Percentiles rank a stretch among this genome's conserved stretches.
phyloP scores from a whole-genome alignment of 2,797 vertebrate genomes.

The Malacoraja senta region DNA sequence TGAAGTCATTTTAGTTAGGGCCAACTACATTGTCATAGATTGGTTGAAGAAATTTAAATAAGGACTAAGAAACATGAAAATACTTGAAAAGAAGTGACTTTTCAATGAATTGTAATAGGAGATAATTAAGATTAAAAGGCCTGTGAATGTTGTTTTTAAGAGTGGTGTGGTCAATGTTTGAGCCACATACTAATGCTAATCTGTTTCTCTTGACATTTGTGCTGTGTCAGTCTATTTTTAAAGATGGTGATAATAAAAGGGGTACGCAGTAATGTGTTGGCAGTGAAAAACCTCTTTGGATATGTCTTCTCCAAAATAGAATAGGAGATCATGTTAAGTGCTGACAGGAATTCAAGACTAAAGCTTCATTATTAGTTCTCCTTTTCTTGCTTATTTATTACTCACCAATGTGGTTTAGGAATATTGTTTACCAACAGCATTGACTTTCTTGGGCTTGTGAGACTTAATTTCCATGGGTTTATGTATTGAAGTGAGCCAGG shows the following conservation, averaged over 20 bases:
- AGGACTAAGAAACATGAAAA: too few species aligned
- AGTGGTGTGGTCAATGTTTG: not conserved
- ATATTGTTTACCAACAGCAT: not conserved
- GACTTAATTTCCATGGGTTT: not conserved
- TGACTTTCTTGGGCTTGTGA: not conserved
- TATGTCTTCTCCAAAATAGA: not conserved
- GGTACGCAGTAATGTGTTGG: not conserved
- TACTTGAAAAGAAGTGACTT: too few species aligned
- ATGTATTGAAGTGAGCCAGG: not conserved
- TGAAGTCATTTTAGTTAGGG: not conserved
- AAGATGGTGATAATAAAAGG: not conserved
- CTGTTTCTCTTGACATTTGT: not conserved
- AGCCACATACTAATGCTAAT: not conserved
- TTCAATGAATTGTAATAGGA: not conserved
- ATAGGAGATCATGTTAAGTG: slow-evolving; percentile 8
- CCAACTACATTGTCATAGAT: too few species aligned
- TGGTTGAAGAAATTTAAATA: too few species aligned
- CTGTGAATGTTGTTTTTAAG: not conserved
- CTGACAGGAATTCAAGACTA: not conserved
- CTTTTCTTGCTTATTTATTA: not conserved
- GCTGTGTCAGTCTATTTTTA: not conserved
- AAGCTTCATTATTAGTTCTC: not conserved
- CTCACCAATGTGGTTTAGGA: not conserved
- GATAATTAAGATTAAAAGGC: not conserved
- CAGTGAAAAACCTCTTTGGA: not conserved